Evolutionary conservation across 2,113 vertebrate genomes (phyloP).

Genomic region (Pavo muticus): DNA sequence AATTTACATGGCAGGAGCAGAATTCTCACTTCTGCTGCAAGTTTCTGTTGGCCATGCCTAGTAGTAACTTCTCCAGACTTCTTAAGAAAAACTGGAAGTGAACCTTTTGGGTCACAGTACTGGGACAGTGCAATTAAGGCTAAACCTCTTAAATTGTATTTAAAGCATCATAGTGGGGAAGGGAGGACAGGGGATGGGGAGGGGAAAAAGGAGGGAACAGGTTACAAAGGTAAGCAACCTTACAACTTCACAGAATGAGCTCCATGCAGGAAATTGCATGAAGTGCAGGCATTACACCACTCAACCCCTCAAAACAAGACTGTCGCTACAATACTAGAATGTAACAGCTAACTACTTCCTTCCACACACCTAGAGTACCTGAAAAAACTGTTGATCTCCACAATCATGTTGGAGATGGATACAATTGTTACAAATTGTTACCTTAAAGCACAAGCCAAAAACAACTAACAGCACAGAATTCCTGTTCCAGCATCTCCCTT

Average conservation of each 20-base stretch:
- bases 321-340: not conserved
- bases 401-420: fast-evolving
- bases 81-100: not conserved
- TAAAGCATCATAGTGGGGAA: not conserved
- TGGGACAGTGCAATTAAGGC: not conserved
- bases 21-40: not conserved
- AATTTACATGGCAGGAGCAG: not conserved
- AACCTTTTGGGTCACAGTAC: not conserved
- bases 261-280: not conserved
- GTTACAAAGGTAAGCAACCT: not conserved
- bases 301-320: not conserved
- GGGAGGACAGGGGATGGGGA: not conserved
- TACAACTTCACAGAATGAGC: not conserved
- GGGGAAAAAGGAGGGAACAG: not conserved
- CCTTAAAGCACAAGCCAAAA: not conserved
- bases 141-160: not conserved
- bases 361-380: not conserved
- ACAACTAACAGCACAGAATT: fast-evolving
- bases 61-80: not conserved
- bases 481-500: not conserved
- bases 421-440: not conserved
- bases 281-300: not conserved
- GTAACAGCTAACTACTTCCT: not conserved
- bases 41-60: not conserved
- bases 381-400: not conserved